Evolutionary conservation across 30 jellyfish, hydroid and myxozoan species (phyloP).

Genomic region (Cassiopea andromeda): DNA sequence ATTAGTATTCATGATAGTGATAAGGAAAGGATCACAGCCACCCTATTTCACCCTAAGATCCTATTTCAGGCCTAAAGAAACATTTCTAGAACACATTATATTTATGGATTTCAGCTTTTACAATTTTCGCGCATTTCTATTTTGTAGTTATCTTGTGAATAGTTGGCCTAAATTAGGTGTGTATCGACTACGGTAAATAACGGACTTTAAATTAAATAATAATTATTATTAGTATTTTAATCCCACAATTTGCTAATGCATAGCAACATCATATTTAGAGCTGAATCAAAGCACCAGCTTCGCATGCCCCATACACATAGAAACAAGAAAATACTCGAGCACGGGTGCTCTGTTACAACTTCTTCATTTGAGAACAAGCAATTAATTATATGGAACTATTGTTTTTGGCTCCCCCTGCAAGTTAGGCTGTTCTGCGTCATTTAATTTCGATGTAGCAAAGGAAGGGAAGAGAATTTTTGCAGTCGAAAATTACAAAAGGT

Average conservation of each 20-base stretch:
- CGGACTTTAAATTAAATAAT: not conserved
- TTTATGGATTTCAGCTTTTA: not conserved
- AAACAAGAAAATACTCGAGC: not conserved
- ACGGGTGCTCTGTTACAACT: not conserved
- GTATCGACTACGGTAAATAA: not conserved
- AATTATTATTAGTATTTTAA: not conserved
- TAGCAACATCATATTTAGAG: not conserved
- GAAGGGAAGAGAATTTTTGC: not conserved
- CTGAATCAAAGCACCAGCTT: not conserved
- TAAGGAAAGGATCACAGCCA: too few species aligned
- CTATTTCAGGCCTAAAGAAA: not conserved
- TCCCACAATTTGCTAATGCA: not conserved
- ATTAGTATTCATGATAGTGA: too few species aligned
- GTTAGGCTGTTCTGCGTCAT: not conserved
- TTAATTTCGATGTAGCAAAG: not conserved
- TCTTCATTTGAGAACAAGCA: not conserved
- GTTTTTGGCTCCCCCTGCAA: not conserved
- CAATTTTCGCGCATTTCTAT: too few species aligned
- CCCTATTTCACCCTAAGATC: too few species aligned
- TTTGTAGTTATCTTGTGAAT: too few species aligned
- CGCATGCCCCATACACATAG: not conserved
- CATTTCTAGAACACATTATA: not conserved
- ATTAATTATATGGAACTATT: not conserved
- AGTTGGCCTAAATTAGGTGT: not conserved
- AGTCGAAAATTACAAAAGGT: not conserved